Base-by-base conservation (phyloP, 2,888 invertebrate genomes). In the Colostygia pectinataria region DNA sequence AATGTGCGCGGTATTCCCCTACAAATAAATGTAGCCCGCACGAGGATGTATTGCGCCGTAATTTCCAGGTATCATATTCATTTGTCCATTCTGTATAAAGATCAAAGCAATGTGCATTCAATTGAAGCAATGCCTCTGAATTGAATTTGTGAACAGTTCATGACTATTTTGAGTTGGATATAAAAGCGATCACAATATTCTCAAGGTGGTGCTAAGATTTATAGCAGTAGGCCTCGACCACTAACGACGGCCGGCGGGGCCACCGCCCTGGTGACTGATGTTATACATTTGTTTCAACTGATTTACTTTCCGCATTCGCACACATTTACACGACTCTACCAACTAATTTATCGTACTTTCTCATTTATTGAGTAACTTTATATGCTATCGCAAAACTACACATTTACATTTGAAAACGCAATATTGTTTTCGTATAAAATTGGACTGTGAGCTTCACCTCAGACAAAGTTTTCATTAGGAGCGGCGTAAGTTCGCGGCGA, bases 231-330 rank as follows among this genome's bases (percentile, higher is more conserved):
- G 83, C 75, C 74, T 71, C 77, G 71, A 87, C 88, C 88, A 72
- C 89, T 87, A 88, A 87, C 87, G 87, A 80, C 81, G 77, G 70
- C 68, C 74, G 61, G 64, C 57, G 67, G 65, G 66, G 63, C 57
- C 58, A 51, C 64, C 64, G 65, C 67, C 69, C 71, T 73, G 63
- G 77, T 86, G 87, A 88, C 84, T 83, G 86, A 89, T 87, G 86
- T 62, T 66, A 64, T 70, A 79, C 88, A 90, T 90, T 89, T 87
- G 87, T 90, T 88, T 81, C 80, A 75, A 81, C 86, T 85, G 85
- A 88, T 89, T 88, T 88, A 87, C 84, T 86, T 80, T 75, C 70
- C 66, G 63, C 64, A 66, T 72, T 72, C 66, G 68, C 77, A 73
- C 74, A 77, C 76, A 75, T 78, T 80, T 75, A 68, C 68, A 69